phyloP scores from a whole-genome alignment of 2,113 vertebrate genomes.

The Chitala chitala region DNA sequence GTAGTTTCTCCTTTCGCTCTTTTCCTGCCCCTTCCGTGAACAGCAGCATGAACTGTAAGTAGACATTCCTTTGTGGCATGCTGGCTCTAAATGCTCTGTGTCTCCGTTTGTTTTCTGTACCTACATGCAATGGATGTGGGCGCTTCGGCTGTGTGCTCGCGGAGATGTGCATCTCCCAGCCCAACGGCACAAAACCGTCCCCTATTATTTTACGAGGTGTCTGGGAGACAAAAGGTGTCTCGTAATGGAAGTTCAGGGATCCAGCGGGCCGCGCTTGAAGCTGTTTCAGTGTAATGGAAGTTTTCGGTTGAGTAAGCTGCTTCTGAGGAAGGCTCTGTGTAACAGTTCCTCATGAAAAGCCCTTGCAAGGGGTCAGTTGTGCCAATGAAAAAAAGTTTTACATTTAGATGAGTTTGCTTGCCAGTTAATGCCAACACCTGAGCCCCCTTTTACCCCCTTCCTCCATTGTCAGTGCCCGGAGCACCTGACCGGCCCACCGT shows the following conservation, averaged over 20 bases:
- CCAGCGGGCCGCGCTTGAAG: background rate
- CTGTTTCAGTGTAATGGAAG: background rate
- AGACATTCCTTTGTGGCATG: slow-evolving; percentile 48
- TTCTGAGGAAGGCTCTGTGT: background rate
- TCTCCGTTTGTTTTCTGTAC: slow-evolving; percentile 32
- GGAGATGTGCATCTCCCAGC: background rate
- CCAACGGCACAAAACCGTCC: too few relatives aligned
- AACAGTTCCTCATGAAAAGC: background rate
- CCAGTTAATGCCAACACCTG: background rate
- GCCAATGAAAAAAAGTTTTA: background rate
- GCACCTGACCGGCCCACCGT: slow-evolving; percentile 90
- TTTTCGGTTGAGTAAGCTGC: background rate
- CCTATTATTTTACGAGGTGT: background rate
- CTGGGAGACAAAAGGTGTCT: background rate
- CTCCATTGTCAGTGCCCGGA: slow-evolving; percentile 72
- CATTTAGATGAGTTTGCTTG: background rate
- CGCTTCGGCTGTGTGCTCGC: background rate
- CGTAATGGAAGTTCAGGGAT: background rate
- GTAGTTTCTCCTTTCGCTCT: slow-evolving; percentile 34
- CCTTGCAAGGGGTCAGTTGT: background rate
- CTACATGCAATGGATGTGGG: background rate
- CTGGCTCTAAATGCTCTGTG: slow-evolving; percentile 35
- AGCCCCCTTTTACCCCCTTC: slow-evolving; percentile 1
- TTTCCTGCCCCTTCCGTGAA: slow-evolving; percentile 45
- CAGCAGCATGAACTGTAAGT: slow-evolving; percentile 63